phyloP scores from a whole-genome alignment of 2,888 invertebrate species.

The Metacarcinus magister region DNA sequence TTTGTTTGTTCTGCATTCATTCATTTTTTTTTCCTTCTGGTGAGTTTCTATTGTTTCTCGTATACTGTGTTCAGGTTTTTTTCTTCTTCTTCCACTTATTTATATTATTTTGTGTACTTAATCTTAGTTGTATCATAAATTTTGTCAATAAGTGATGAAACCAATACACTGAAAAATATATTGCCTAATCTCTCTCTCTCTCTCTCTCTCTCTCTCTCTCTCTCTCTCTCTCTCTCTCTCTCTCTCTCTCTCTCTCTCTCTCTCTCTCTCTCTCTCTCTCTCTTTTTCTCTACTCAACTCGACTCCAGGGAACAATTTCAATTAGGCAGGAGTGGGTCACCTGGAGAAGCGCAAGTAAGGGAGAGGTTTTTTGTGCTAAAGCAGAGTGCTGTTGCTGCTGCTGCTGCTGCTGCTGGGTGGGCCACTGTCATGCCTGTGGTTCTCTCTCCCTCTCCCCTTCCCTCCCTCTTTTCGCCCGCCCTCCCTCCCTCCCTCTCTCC shows the following conservation, averaged over 20 bases:
- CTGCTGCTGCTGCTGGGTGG: not conserved
- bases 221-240: too few relatives aligned
- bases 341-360: not conserved
- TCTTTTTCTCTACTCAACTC: not conserved
- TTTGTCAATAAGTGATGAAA: not conserved
- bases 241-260: not conserved
- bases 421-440: not conserved
- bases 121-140: not conserved
- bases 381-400: not conserved
- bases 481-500: not conserved
- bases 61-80: not conserved
- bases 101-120: not conserved
- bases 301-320: slow-evolving; percentile 43
- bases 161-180: not conserved
- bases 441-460: not conserved
- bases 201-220: too few relatives aligned
- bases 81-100: not conserved
- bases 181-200: not conserved
- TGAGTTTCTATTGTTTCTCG: not conserved
- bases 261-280: not conserved
- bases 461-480: not conserved
- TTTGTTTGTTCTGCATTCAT: not conserved
- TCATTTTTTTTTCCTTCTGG: not conserved
- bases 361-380: not conserved
- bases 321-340: slow-evolving; percentile 15